Conservation (phyloP, 2,888 invertebrate genomes). For the Dicycla oo region DNA sequence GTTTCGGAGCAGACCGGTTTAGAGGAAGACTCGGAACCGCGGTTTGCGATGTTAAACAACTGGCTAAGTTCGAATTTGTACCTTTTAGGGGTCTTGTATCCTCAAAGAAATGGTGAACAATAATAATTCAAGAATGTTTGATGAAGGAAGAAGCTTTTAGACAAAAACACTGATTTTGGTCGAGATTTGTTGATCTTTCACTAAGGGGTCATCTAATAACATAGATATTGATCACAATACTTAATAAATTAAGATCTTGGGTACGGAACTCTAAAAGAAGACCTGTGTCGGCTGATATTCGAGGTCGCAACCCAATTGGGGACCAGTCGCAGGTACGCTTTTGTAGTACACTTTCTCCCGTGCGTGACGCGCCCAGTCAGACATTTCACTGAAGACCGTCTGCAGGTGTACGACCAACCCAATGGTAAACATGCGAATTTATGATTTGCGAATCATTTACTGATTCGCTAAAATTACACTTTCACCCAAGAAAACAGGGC, state of each 20-base stretch:
- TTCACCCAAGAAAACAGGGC: constrained; percentile 72
- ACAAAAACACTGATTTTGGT: not conserved
- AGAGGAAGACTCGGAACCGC: constrained; percentile 65
- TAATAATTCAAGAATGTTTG: constrained; percentile 29
- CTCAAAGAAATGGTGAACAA: constrained; percentile 22
- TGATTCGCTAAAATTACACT: constrained; percentile 75
- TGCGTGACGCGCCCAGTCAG: constrained; percentile 84
- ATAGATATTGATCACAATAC: not conserved
- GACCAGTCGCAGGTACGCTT: constrained; percentile 85
- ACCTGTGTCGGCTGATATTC: constrained; percentile 82
- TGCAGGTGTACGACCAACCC: constrained; percentile 72
- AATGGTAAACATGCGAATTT: constrained; percentile 72
- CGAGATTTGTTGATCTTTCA: not conserved
- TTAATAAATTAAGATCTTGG: constrained; percentile 68
- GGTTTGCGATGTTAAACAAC: constrained; percentile 68
- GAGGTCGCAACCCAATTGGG: constrained; percentile 88
- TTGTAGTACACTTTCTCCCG: constrained; percentile 89
- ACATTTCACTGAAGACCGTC: constrained; percentile 81
- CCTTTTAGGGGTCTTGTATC: constrained; percentile 33
- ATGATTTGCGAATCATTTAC: constrained; percentile 71
- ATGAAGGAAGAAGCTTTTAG: not conserved
- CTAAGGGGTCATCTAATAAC: not conserved
- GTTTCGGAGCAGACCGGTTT: constrained; percentile 71
- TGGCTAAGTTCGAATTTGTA: constrained; percentile 55
- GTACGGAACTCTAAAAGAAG: constrained; percentile 74